phyloP scores from a whole-genome alignment of 92 coral and sea anemone genomes.

The Paragorgia papillata region DNA sequence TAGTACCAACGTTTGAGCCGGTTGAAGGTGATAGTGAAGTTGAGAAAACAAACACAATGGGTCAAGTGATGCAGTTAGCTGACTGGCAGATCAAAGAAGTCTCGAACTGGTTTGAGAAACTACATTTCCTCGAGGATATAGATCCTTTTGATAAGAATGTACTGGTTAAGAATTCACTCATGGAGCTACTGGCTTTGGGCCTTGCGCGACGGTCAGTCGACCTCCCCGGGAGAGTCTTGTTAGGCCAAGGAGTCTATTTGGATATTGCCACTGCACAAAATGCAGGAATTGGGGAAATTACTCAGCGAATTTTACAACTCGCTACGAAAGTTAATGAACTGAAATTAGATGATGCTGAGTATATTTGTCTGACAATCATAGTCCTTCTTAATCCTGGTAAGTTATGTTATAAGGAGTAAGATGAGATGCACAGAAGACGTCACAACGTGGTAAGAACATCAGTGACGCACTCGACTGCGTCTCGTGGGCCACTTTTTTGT shows the following conservation, averaged over 20 bases:
- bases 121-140: conserved; percentile 64
- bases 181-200: conserved; percentile 83
- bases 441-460: too few relatives aligned
- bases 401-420: too few relatives aligned
- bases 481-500: too few relatives aligned
- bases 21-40: neutral
- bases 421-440: too few relatives aligned
- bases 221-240: conserved; percentile 61
- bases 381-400: conserved; percentile 93
- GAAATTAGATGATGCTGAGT: conserved; percentile 79
- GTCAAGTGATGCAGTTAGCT: conserved; percentile 83
- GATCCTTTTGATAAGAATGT: conserved; percentile 51
- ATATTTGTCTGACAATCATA: conserved; percentile 85
- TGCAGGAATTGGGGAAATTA: conserved; percentile 93
- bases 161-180: conserved; percentile 78
- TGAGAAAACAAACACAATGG: conserved; percentile 52
- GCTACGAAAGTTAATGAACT: conserved; percentile 87
- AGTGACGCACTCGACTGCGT: too few relatives aligned
- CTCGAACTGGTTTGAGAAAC: conserved; percentile 72
- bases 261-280: conserved; percentile 76
- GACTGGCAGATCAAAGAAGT: conserved; percentile 77
- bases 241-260: conserved; percentile 78
- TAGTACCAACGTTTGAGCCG: neutral
- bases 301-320: conserved; percentile 89
- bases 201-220: conserved; percentile 72